Evolutionary conservation across 2,797 vertebrate species (phyloP), one percentile per base, ranked within the genome.

Genomic region (Bradypodion ventrale): DNA sequence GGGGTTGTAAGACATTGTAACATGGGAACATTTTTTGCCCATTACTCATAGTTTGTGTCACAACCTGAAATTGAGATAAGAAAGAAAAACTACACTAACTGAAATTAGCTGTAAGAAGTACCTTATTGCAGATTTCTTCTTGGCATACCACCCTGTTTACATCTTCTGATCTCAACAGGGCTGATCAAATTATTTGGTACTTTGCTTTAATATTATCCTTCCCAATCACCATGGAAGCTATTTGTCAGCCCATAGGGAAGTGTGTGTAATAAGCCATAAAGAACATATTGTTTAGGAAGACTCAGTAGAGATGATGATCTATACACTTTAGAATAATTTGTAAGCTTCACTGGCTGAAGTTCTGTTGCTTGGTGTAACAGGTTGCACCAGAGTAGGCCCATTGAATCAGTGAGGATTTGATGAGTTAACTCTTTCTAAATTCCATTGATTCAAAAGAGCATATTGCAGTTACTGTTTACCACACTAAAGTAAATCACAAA

Each of bases 121-220:
- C 32, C 23, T 75, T 56, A 52, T 56, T 8, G 15, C 44, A 35
- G 29, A 32, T 44, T 8, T 83, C 40, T 49, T n/a, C 46, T 83
- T 65, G 29, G 44, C 63, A 52, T 62, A 49, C 15, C 27, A 63
- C 37, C 2, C 72, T n/a, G 10, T 52, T 83, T 59, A 65, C 44
- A 75, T 66, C 9, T 79, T 82, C 44, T 46, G 63, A 59, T 21
- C 32, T 59, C 62, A 76, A 59, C 25, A 40, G 63, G 42, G 7
- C 37, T 83, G 52, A 66, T 66, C 72, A 40, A 35, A 60, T 83
- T 75, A 81, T 81, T 81, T 82, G 42, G 35, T n/a, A 19, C 40
- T 75, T 27, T 52, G 75, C n/a, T 16, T 35, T 63, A 16, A 32
- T 75, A 15, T 27, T 65, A 65, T 10, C 60, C 25, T 49, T 63